Conservation (phyloP, 2,888 invertebrate genomes). For the Embidobia sp. region DNA sequence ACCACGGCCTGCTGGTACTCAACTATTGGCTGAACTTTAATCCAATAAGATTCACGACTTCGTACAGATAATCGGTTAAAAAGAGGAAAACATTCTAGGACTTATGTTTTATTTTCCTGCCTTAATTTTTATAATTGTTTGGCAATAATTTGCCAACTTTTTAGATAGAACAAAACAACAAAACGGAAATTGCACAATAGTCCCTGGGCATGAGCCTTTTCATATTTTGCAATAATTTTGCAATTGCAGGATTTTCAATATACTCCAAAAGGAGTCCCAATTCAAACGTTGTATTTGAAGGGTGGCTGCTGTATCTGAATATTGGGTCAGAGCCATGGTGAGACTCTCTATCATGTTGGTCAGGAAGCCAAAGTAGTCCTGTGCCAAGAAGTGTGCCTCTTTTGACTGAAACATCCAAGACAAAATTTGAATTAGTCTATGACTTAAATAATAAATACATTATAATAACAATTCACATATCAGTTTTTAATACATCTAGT, state of each 20-base stretch:
- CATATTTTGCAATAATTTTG: too few species aligned
- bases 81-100: slow-evolving; percentile 20
- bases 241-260: slow-evolving; percentile 6
- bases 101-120: slow-evolving; percentile 11
- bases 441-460: too few species aligned
- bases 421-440: too few species aligned
- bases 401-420: slow-evolving; percentile 66
- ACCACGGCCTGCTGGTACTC: too few species aligned
- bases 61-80: slow-evolving; percentile 19
- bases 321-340: slow-evolving; percentile 65
- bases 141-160: slow-evolving; percentile 19
- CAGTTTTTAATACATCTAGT: too few species aligned
- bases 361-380: slow-evolving; percentile 79
- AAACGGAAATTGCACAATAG: slow-evolving; percentile 53
- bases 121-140: not conserved
- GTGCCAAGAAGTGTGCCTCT: slow-evolving; percentile 77
- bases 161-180: slow-evolving; percentile 2
- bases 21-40: too few species aligned
- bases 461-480: too few species aligned
- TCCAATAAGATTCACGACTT: too few species aligned
- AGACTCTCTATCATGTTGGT: slow-evolving; percentile 72
- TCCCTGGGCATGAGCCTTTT: slow-evolving; percentile 55
- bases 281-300: slow-evolving; percentile 28
- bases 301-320: slow-evolving; percentile 35
- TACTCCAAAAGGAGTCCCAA: slow-evolving; percentile 18